A percentile compares a stretch with the other conserved stretches of the same genome.
phyloP scores from a whole-genome alignment of 2,113 vertebrate species.

The Onychostoma macrolepis region DNA sequence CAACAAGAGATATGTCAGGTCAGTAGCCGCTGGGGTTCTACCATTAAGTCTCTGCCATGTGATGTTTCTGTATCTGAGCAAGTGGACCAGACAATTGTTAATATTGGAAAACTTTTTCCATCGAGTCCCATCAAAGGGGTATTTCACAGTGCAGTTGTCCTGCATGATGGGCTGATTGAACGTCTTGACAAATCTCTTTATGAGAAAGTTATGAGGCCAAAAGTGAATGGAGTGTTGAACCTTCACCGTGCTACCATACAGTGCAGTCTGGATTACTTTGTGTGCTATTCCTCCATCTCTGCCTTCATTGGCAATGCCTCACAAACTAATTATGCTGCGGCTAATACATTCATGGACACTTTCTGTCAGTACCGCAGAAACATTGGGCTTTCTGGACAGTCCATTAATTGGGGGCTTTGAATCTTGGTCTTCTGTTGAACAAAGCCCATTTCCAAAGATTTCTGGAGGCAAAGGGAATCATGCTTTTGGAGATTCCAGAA shows the following conservation, averaged over 20 bases:
- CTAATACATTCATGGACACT: slow-evolving; percentile 83
- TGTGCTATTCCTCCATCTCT: slow-evolving; percentile 85
- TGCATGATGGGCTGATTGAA: slow-evolving; percentile 80
- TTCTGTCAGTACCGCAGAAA: slow-evolving; percentile 85
- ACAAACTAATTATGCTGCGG: slow-evolving; percentile 85
- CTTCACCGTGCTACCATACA: slow-evolving; percentile 78
- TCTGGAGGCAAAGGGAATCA: slow-evolving; percentile 80
- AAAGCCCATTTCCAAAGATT: slow-evolving; percentile 75
- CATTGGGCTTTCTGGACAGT: slow-evolving; percentile 80
- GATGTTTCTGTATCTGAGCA: slow-evolving; percentile 70
- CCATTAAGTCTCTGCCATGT: slow-evolving; percentile 73
- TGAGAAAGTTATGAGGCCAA: slow-evolving; percentile 83
- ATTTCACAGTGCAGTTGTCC: slow-evolving; percentile 85
- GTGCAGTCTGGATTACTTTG: slow-evolving; percentile 84
- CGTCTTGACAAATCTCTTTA: slow-evolving; percentile 76
- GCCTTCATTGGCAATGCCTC: slow-evolving; percentile 81
- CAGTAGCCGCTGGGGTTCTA: slow-evolving; percentile 67
- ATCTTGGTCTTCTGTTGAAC: slow-evolving; percentile 80
- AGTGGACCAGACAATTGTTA: slow-evolving; percentile 70
- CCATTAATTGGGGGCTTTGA: slow-evolving; percentile 86
- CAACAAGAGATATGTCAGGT: slow-evolving; percentile 73
- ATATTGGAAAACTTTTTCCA: slow-evolving; percentile 68
- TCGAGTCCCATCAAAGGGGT: slow-evolving; percentile 79
- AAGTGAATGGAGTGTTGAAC: slow-evolving; percentile 84
- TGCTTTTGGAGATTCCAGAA: slow-evolving; percentile 76